These are phyloP conservation scores for Lathronympha strigana DNA, from an alignment of 2,888 invertebrate genomes.

Conservation along the genomic window DNA sequence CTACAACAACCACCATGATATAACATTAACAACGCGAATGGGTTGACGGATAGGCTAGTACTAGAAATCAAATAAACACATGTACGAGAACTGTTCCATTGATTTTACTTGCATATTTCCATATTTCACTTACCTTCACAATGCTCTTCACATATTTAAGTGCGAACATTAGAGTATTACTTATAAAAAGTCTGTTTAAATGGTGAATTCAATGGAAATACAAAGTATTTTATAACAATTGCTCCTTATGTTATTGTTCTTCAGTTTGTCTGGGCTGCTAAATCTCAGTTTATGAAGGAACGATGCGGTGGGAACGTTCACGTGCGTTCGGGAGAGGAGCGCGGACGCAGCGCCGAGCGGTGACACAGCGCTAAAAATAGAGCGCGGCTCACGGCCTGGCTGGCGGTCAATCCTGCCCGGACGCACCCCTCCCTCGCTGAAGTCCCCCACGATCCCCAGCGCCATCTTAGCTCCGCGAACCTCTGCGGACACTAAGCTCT, in stretches of 20 bases:
- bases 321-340: conserved; percentile 49
- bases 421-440: conserved; percentile 50
- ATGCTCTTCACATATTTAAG: neutral
- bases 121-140: neutral
- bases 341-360: conserved; percentile 56
- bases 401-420: conserved; percentile 57
- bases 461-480: conserved; percentile 75
- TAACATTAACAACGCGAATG: no score
- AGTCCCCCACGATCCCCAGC: conserved; percentile 62
- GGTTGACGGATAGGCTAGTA: no score
- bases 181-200: neutral
- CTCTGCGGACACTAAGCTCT: conserved; percentile 61
- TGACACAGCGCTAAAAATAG: conserved; percentile 84
- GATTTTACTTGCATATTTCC: neutral
- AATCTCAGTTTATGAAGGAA: conserved; percentile 25
- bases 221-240: conserved; percentile 10
- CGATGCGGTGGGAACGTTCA: conserved; percentile 46
- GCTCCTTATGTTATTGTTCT: conserved; percentile 8
- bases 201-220: neutral
- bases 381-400: conserved; percentile 64
- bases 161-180: neutral
- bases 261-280: conserved; percentile 9
- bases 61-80: no score
- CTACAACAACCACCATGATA: no score
- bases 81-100: neutral